Evolutionary conservation across 2,797 vertebrate genomes (phyloP), one percentile per base, ranked within the genome.

Genomic region (Okamejei kenojei): DNA sequence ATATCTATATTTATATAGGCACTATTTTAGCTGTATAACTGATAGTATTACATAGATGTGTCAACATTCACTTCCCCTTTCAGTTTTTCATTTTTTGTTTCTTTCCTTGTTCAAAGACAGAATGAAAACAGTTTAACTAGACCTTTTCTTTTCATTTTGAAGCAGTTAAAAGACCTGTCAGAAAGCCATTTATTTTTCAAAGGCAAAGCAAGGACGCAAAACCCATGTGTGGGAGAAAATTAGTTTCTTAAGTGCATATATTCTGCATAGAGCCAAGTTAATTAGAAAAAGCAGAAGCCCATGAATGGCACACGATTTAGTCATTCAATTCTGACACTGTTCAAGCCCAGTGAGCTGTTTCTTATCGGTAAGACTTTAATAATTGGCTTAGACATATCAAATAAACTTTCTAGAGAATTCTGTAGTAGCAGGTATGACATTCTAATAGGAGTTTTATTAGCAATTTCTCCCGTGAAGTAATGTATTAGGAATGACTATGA

Each of bases 361-460:
- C 96, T 97, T 97, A 97, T 97, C 97, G 97, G 96, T 94, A 96
- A 95, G 96, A 96, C 96, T 97, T 96, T 96, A 96, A 96, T 97
- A 98, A 98, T 97, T 97, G 97, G 96, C 96, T 97, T 95, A 97
- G 97, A 96, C 97, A 95, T 96, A 97, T 97, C 95, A 97, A 98
- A 98, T 97, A 97, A 98, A 97, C 96, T 97, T 97, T 96, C 95
- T 94, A 94, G 96, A 97, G 96, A 97, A 97, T 97, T 97, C 96
- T 96, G 95, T 95, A 95, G 95, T 97, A 97, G 97, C 96, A 98
- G 97, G 97, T 98, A 97, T 97, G 97, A 98, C 97, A 97, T 96
- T 97, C 96, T 97, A 98, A 97, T 97, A 97, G 96, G 95, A 95
- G 95, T 96, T 97, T 97, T 96, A 97, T 98, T 98, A 97, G 96